Evolutionary conservation across 2,797 vertebrate species (phyloP).

Genomic region (Vespertilio murinus): DNA sequence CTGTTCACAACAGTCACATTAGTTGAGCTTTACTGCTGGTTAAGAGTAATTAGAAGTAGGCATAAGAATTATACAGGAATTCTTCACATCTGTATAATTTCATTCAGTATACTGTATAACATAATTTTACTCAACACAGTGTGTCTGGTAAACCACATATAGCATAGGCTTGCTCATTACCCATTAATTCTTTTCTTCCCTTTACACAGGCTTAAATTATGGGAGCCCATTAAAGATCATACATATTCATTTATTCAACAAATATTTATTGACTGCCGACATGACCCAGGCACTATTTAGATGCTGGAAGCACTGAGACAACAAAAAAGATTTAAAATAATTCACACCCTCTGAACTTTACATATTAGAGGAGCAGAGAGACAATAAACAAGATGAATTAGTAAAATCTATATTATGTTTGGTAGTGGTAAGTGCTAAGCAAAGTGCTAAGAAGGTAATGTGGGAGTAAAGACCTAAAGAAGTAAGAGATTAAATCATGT

Average conservation of each 20-base stretch:
- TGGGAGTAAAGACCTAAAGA: not conserved
- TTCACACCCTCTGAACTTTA: not conserved
- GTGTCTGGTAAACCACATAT: not conserved
- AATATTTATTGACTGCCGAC: not conserved
- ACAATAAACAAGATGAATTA: not conserved
- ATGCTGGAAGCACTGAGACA: not conserved
- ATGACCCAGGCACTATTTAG: not conserved
- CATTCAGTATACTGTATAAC: not conserved
- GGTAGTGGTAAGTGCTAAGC: not conserved
- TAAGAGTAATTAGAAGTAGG: not conserved
- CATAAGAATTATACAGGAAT: not conserved
- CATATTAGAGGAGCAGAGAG: not conserved
- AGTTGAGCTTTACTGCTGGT: not conserved
- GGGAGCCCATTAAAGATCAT: not conserved
- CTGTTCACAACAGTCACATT: not conserved
- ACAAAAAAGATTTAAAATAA: constrained; percentile 13
- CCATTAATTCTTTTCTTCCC: not conserved
- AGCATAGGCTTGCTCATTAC: not conserved
- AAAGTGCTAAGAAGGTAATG: not conserved
- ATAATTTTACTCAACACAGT: not conserved
- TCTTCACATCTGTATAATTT: not conserved
- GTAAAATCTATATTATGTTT: not conserved
- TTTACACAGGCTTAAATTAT: not conserved
- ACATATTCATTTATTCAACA: not conserved
- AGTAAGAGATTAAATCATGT: not conserved